Percentiles rank a stretch among this genome's conserved stretches.
Conservation (phyloP, 2,113 vertebrate genomes). For the Burhinus bistriatus region DNA sequence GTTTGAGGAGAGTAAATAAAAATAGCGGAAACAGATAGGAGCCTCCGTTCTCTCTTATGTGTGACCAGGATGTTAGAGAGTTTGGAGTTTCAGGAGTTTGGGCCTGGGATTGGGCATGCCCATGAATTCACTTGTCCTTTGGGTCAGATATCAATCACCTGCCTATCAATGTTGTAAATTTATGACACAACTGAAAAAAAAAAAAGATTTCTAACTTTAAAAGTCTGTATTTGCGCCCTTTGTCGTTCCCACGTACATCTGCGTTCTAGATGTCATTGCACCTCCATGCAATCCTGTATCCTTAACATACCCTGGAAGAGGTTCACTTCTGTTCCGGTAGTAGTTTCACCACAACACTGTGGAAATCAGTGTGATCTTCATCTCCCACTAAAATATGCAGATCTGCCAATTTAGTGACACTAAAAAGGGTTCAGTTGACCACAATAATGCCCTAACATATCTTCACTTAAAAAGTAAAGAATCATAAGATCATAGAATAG, state of each 20-base stretch:
- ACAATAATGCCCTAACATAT: rapidly evolving
- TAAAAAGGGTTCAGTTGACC: background rate
- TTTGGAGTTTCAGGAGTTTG: background rate
- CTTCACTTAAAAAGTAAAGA: background rate
- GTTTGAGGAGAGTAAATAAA: background rate
- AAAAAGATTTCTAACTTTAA: background rate
- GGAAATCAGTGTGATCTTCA: background rate
- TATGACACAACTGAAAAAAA: background rate
- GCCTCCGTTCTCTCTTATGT: background rate
- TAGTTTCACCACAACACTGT: background rate
- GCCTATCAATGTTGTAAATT: background rate
- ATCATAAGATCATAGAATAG: background rate
- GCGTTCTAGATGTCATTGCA: background rate
- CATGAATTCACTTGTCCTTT: background rate
- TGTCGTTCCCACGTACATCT: background rate
- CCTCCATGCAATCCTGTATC: background rate
- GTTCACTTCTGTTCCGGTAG: background rate
- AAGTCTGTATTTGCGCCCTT: background rate
- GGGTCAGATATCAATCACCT: background rate
- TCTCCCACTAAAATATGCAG: background rate
- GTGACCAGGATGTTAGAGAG: background rate
- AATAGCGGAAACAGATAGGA: background rate
- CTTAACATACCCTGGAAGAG: rapidly evolving
- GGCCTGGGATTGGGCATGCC: background rate
- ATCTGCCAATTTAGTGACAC: background rate